phyloP scores from a whole-genome alignment of 2,888 invertebrate genomes.

The Patella caerulea region DNA sequence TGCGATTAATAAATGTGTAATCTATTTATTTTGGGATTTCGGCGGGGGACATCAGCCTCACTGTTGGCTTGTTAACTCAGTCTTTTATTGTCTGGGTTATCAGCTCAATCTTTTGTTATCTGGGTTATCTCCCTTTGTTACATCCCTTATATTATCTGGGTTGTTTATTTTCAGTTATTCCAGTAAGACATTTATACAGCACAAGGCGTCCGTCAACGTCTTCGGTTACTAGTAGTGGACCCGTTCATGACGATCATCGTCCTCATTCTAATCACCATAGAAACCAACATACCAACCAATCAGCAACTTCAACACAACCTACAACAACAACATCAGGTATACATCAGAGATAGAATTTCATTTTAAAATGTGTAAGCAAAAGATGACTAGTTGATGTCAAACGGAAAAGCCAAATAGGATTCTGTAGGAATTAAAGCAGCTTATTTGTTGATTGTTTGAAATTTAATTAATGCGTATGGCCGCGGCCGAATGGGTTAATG shows the following conservation, averaged over 20 bases:
- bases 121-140: too few species aligned
- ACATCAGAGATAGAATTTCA: not conserved
- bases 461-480: too few species aligned
- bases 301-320: slow-evolving; percentile 22
- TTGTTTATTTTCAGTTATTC: slow-evolving; percentile 40
- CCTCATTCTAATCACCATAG: slow-evolving; percentile 15
- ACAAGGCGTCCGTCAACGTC: slow-evolving; percentile 49
- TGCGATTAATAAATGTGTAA: too few species aligned
- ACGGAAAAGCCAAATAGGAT: not conserved
- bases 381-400: not conserved
- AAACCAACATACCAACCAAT: slow-evolving; percentile 12
- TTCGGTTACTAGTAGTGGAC: slow-evolving; percentile 42
- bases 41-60: too few species aligned
- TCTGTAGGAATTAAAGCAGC: too few species aligned
- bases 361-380: not conserved
- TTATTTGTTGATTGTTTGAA: too few species aligned
- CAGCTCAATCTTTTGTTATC: too few species aligned
- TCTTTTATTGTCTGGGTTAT: too few species aligned
- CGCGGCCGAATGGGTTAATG: too few species aligned
- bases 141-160: too few species aligned
- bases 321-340: slow-evolving; percentile 12
- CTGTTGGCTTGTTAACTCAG: too few species aligned
- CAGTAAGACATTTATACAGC: slow-evolving; percentile 52
- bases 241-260: slow-evolving; percentile 28
- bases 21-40: too few species aligned